Base-by-base conservation (phyloP, 2,888 invertebrate species). In the Caenorhabditis afra region DNA sequence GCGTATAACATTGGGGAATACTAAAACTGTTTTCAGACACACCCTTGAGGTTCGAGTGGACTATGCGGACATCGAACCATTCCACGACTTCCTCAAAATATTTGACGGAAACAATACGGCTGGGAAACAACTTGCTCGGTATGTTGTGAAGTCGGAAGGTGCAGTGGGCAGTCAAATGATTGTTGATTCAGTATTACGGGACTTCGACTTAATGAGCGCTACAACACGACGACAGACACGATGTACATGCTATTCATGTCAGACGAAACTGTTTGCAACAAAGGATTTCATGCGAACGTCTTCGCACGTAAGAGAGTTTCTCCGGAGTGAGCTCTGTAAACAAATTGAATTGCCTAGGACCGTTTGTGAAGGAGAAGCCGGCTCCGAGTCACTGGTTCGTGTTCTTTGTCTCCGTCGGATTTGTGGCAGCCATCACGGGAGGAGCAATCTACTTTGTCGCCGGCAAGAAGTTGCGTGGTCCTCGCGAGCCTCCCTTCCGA, bases 271-370 rank as follows among this genome's bases (percentile, higher is more conserved):
- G 50, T 47, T 12, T n/a, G 50, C 20, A 39, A 29, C 12, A 64
- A n/a, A 3, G 73, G 73, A n/a, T 73, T 44, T 35, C 73, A 64
- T 22, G 64, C 64, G 0, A 64, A 73, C 50, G n/a, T 73, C 8
- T 14, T 57, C 44, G 64, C 64, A 10, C 64, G 73, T 73, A 11
- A 57, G 71, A 55, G 11, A 16, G n/a, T 8, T 59, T 35, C 29
- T 5, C 29, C 29, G 29, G n/a, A n/a, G 0, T 10, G 11, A 18
- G 12, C 20, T 49, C 16, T 3, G 1, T 47, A 37, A 37, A 18
- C 11, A 18, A 39, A 18, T n/a, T 20, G 8, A 41, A 4, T 20
- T 41, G 20, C 1, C 23, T 10, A 41, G 57, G 20, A 20, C 16
- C 35, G 11, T 1, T 7, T 16, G 37, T 7, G 1, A 18, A 35